Conservation (phyloP, 2,113 vertebrate species). For the Sapajus apella region DNA sequence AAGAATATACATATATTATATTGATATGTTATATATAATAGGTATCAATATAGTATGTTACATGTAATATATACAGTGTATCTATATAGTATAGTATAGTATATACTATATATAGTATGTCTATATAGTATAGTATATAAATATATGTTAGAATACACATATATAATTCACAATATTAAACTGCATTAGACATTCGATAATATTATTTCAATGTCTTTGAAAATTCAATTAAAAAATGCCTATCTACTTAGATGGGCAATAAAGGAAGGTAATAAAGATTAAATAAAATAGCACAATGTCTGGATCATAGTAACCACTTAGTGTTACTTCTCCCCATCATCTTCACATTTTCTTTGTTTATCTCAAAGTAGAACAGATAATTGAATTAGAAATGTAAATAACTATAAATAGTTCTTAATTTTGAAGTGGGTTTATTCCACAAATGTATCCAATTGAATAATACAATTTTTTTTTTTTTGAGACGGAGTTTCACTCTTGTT, state of each 20-base stretch:
- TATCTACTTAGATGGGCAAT: neutral
- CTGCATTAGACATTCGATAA: neutral
- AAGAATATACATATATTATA: neutral
- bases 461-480: neutral
- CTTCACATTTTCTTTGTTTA: neutral
- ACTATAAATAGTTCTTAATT: neutral
- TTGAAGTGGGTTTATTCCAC: neutral
- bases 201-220: neutral
- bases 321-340: neutral
- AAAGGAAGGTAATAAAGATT: neutral
- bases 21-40: too few relatives aligned
- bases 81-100: too few relatives aligned
- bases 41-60: too few relatives aligned
- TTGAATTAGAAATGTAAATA: neutral
- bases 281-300: neutral
- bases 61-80: too few relatives aligned
- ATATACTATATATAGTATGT: too few relatives aligned
- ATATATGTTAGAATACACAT: neutral
- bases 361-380: neutral
- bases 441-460: neutral
- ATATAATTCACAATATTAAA: neutral
- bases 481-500: too few relatives aligned
- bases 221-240: neutral
- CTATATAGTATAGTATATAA: too few relatives aligned
- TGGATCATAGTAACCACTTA: neutral